Evolutionary conservation across 37 sponge, comb jelly and placozoan genomes (phyloP).

Genomic region (Halichondria panicea): DNA sequence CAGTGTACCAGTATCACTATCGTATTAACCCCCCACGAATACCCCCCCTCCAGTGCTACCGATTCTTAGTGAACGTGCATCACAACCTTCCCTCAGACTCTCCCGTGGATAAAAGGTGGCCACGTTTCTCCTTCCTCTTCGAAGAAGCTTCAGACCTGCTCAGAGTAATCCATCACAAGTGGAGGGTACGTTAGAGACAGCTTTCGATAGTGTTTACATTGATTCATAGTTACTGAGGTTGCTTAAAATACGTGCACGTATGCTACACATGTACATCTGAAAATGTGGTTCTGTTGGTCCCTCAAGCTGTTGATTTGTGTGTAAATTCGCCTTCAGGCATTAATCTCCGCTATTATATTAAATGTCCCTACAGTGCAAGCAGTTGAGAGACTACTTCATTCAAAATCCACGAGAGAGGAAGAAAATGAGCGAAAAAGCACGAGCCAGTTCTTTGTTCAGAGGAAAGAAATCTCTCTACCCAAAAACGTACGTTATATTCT

Average conservation of each 20-base stretch:
- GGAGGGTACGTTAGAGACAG: conserved; percentile 61
- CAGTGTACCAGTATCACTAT: too few species aligned
- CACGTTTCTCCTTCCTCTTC: conserved; percentile 47
- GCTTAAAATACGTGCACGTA: too few species aligned
- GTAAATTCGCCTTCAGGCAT: too few species aligned
- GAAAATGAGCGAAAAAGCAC: conserved; percentile 64
- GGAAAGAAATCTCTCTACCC: conserved; percentile 77
- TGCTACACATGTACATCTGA: too few species aligned
- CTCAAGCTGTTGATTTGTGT: too few species aligned
- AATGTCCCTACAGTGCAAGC: conserved; percentile 45
- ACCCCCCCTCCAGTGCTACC: conserved; percentile 53
- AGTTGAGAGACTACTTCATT: conserved; percentile 52
- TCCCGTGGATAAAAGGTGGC: conserved; percentile 81
- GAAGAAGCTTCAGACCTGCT: conserved; percentile 44
- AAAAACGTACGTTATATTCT: conserved; percentile 49
- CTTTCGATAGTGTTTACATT: too few species aligned
- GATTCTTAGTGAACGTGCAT: conserved; percentile 47
- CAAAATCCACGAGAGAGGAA: conserved; percentile 47
- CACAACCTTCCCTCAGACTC: conserved; percentile 69
- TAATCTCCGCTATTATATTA: too few species aligned
- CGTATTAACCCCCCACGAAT: too few species aligned
- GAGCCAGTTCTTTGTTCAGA: conserved; percentile 73
- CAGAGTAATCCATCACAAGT: conserved; percentile 68
- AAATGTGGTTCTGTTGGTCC: too few species aligned
- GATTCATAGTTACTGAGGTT: neutral